These are phyloP conservation scores for Hemicrepidius hirtus DNA, from an alignment of 2,888 invertebrate genomes.

Conservation along the genomic window DNA sequence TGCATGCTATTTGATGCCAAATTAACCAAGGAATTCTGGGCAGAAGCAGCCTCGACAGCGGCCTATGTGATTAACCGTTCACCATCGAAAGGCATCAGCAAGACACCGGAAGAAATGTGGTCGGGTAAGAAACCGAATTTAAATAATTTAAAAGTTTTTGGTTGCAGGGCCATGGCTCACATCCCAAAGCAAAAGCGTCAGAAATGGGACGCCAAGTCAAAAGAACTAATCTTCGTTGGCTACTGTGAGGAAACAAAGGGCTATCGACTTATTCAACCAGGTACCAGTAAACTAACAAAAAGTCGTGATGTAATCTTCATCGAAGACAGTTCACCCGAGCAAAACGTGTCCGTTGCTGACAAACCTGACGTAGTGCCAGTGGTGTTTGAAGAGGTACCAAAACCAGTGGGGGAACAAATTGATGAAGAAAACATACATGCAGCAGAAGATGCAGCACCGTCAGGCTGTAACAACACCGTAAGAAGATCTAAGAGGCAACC, in stretches of 20 bases:
- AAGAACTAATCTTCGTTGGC: conserved; percentile 52
- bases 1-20: conserved; percentile 53
- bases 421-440: too few relatives aligned
- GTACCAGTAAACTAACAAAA: conserved; percentile 28
- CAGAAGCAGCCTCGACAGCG: conserved; percentile 56
- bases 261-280: conserved; percentile 47
- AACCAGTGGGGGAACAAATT: too few relatives aligned
- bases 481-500: neutral
- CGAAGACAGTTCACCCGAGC: too few relatives aligned
- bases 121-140: conserved; percentile 56
- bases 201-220: conserved; percentile 63
- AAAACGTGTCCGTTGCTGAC: too few relatives aligned
- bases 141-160: conserved; percentile 54
- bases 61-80: conserved; percentile 58
- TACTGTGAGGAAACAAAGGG: conserved; percentile 41
- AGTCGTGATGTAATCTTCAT: conserved; percentile 47
- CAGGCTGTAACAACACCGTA: too few relatives aligned
- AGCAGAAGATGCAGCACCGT: too few relatives aligned
- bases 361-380: too few relatives aligned
- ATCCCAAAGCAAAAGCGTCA: conserved; percentile 47
- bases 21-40: conserved; percentile 51
- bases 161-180: conserved; percentile 45
- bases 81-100: conserved; percentile 25
- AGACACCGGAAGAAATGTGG: conserved; percentile 43
- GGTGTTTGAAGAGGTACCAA: too few relatives aligned